Percentiles rank a stretch among this genome's conserved stretches.
These are phyloP conservation scores for Lasaia peninsularis DNA, from an alignment of 1,140 invertebrate genomes.

Conservation along the genomic window DNA sequence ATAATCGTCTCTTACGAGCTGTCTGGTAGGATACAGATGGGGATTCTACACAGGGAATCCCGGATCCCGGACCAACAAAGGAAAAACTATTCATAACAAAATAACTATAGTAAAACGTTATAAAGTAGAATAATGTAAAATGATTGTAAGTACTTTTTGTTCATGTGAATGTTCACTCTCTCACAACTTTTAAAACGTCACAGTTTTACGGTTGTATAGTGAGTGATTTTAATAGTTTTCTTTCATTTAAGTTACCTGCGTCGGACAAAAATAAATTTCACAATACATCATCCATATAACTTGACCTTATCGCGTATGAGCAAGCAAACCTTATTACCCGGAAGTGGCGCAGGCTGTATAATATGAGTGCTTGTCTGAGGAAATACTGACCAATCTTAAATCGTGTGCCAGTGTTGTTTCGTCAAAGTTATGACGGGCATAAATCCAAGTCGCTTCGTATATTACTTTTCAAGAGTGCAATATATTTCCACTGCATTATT, in stretches of 20 bases:
- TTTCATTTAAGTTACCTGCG: neutral
- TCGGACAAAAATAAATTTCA: neutral
- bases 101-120: too few species aligned
- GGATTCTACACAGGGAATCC: too few species aligned
- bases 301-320: slow-evolving; percentile 15
- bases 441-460: slow-evolving; percentile 20
- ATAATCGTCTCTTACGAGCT: too few species aligned
- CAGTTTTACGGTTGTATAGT: too few species aligned
- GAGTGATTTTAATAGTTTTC: too few species aligned
- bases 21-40: too few species aligned
- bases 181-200: too few species aligned
- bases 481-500: slow-evolving; percentile 2
- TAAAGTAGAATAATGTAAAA: too few species aligned
- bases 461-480: slow-evolving; percentile 11
- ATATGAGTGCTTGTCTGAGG: slow-evolving; percentile 7
- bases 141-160: too few species aligned
- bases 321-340: slow-evolving; percentile 22
- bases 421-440: slow-evolving; percentile 26
- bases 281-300: slow-evolving; percentile 2
- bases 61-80: too few species aligned
- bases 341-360: slow-evolving; percentile 12
- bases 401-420: slow-evolving; percentile 19
- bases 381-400: slow-evolving; percentile 24
- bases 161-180: too few species aligned
- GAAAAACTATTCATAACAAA: too few species aligned